Base-by-base conservation (phyloP, 2,113 vertebrate genomes). In the Meriones unguiculatus region DNA sequence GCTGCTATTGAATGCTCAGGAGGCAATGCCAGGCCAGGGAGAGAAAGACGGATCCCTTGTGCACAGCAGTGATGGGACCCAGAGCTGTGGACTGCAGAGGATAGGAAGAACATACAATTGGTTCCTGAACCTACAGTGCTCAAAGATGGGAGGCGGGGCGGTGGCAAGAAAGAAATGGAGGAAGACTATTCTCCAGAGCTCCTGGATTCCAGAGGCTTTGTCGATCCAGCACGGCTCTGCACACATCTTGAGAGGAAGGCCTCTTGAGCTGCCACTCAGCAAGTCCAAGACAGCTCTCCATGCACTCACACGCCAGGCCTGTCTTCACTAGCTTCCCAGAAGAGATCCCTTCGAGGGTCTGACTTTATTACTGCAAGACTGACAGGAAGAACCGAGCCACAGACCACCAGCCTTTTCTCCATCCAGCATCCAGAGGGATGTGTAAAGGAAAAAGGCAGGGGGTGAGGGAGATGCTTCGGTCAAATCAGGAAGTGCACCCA, bases 241-340 rank as follows among this genome's bases (percentile, higher is more conserved):
- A 3, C 1, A 59, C 89, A n/a, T 95, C 96, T 95, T 92, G 90
- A 87, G 46, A 87, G 20, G 32, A 82, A 78, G 50, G 75, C 95
- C 93, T 87, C 95, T 95, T 50, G 90, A 95, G 92, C 59, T 24
- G 87, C 25, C 77, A 32, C 50, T 94, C 57, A 24, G 84, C 57
- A 88, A 76, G 81, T 50, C 59, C 1, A 25, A 69, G 28, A 11
- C 25, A 28, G 59, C 62, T 59, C 87, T 88, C 86, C 69, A 69
- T 2, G 2, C 8, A 5, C 76, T 76, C 76, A 17, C 1, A 1
- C 20, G 13, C 41, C 41, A 59, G 13, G 62, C 8, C 18, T 18
- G 28, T 52, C 65, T 87, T 62, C 77, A 54, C 52, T 38, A 14
- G 64, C 41, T 35, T 70, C 73, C 85, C 41, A 77, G 88, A 5